A percentile compares a stretch with the other conserved stretches of the same genome.
Conservation (phyloP, 2,113 vertebrate genomes). For the Lasiurus cinereus region DNA sequence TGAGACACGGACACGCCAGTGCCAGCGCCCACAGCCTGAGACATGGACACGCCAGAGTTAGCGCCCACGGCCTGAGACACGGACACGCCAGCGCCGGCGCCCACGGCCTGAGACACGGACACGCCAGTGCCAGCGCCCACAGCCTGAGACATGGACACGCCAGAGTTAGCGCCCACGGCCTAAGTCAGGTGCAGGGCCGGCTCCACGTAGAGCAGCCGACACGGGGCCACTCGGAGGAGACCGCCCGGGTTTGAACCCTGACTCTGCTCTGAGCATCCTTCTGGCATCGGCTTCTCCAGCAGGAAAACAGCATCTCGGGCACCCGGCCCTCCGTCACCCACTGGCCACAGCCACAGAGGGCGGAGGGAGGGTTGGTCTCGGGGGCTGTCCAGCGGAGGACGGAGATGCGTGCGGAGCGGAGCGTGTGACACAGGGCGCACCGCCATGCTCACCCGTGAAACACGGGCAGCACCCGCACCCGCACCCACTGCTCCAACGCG, state of each 20-base stretch:
- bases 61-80: too few relatives aligned
- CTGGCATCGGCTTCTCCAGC: background rate
- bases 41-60: too few relatives aligned
- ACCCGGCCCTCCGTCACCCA: too few relatives aligned
- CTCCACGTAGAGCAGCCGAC: too few relatives aligned
- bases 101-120: too few relatives aligned
- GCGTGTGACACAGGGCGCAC: background rate
- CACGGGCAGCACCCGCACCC: background rate
- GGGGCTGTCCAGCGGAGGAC: background rate
- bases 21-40: too few relatives aligned
- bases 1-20: too few relatives aligned
- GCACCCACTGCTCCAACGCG: background rate
- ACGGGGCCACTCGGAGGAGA: background rate
- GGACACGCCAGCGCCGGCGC: too few relatives aligned
- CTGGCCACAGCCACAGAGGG: too few relatives aligned
- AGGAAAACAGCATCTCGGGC: background rate
- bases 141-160: background rate
- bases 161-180: rapidly evolving
- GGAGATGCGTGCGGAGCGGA: background rate
- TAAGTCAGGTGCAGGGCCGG: too few relatives aligned
- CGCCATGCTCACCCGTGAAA: too few relatives aligned
- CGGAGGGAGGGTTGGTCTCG: background rate
- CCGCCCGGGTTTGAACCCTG: background rate
- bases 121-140: too few relatives aligned
- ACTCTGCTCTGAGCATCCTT: background rate